These are phyloP conservation scores for Drosophila quadrilineata DNA, from an alignment of 1,140 invertebrate species.

Conservation along the genomic window DNA sequence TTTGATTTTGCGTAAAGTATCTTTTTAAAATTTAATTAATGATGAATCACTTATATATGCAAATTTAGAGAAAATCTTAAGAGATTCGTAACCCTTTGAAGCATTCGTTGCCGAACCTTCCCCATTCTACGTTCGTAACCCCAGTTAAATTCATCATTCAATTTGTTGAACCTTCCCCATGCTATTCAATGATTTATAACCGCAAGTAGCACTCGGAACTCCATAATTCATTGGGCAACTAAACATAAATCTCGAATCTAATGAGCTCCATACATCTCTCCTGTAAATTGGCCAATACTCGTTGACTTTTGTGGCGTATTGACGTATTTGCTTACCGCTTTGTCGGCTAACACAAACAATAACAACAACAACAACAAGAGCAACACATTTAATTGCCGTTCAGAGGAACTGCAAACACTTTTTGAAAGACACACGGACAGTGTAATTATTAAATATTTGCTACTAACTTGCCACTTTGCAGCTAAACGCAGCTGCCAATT, in stretches of 20 bases:
- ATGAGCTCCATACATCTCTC: too few relatives aligned
- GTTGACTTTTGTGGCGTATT: constrained; percentile 17
- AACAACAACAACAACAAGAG: too few relatives aligned
- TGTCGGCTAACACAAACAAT: constrained; percentile 24
- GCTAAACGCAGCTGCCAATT: constrained; percentile 43
- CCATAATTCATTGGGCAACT: not conserved
- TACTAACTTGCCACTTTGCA: constrained; percentile 61
- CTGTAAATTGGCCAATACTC: not conserved
- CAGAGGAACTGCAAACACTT: constrained; percentile 39
- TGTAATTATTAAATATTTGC: constrained; percentile 72
- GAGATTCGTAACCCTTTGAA: too few relatives aligned
- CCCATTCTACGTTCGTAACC: too few relatives aligned
- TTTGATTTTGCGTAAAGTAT: too few relatives aligned
- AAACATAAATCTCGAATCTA: constrained; percentile 14
- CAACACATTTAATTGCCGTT: constrained; percentile 39
- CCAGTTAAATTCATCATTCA: too few relatives aligned
- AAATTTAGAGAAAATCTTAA: too few relatives aligned
- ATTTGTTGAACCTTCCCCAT: not conserved
- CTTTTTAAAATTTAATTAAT: too few relatives aligned
- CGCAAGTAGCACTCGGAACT: not conserved
- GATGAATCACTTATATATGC: too few relatives aligned
- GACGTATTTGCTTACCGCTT: constrained; percentile 22
- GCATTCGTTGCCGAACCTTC: too few relatives aligned
- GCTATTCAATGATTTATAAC: not conserved
- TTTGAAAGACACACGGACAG: constrained; percentile 28